These are phyloP conservation scores for Echinops telfairi DNA, from an alignment of 2,113 vertebrate genomes.

Conservation along the genomic window DNA sequence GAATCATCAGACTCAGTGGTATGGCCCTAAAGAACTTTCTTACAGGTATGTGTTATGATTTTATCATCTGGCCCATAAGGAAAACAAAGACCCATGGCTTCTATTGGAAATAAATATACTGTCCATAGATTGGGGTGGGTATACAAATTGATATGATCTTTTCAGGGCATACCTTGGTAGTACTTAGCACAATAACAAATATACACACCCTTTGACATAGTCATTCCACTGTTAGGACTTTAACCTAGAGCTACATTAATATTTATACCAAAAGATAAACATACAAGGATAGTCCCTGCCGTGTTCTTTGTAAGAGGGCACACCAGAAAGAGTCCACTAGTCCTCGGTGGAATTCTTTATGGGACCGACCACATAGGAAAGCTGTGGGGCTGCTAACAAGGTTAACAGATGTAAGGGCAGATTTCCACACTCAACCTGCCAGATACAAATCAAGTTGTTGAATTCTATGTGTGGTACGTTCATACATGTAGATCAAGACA, in stretches of 20 bases:
- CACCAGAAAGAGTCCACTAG: neutral
- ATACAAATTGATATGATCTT: conserved; percentile 27
- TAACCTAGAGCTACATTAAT: conserved; percentile 20
- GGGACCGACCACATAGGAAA: conserved; percentile 9
- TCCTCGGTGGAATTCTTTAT: neutral
- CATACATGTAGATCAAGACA: conserved; percentile 44
- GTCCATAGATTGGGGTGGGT: neutral
- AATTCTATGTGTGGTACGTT: neutral
- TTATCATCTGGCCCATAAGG: neutral
- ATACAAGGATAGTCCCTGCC: conserved; percentile 6
- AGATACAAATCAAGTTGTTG: conserved; percentile 3
- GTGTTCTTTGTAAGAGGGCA: conserved; percentile 18
- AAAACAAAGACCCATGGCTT: conserved; percentile 35
- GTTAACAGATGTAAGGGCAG: neutral
- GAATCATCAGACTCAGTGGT: neutral
- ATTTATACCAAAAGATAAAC: conserved; percentile 41
- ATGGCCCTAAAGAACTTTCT: neutral
- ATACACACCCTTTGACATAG: conserved; percentile 5
- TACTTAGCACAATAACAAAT: conserved; percentile 49
- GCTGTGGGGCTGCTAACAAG: neutral
- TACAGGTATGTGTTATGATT: neutral
- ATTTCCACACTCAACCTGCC: conserved; percentile 27
- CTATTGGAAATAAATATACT: conserved; percentile 9
- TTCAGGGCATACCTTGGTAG: conserved; percentile 1
- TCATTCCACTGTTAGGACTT: conserved; percentile 35